Evolutionary conservation across 2,797 vertebrate species (phyloP), one percentile per base, ranked within the genome.

Genomic region (Pangasius krempfi): DNA sequence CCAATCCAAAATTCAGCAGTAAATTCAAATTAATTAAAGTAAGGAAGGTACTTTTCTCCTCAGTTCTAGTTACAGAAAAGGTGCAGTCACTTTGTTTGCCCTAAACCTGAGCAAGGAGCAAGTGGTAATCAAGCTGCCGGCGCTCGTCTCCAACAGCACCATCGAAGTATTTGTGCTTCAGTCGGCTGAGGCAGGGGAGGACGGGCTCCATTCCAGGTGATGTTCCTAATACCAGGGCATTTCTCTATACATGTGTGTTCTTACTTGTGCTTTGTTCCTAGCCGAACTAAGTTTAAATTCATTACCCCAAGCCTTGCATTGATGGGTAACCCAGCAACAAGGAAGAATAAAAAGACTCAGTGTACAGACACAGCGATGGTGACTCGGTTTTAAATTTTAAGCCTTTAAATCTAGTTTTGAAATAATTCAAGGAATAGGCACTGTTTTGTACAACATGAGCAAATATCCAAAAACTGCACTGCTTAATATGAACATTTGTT

Each of bases 121-220:
- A 20, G 94, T 95, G 52, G 87, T 56, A 30, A 85, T 99, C 90
- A 89, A 87, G 12, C 78, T 97, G 5, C 97, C 98, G 0, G 13
- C 37, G 2, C 30, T 88, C 4, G 87, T 97, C 14, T 92, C 83
- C 0, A 94, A 93, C 88, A 95, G 96, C 91, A 93, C 94, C 0
- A 94, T 97, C 89, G 97, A 98, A 85, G 96, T 96, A 56, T 99
- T 98, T 92, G 94, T 99, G 27, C 90, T 99, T 3, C 92, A 96
- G 93, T 96, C 97, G 2, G 94, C 92, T 6, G 90, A 50, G 79
- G 56, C 93, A 0, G 96, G 96, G 66, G 91, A 95, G 79, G 95
- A 95, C 2, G 96, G 95, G 16, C 95, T 99, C 60, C 88, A 93
- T 90, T 99, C 98, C 93, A 97, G 96, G 98, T 99, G 93, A 20